phyloP scores from a whole-genome alignment of 1,140 invertebrate species.

The Notospermus geniculatus region DNA sequence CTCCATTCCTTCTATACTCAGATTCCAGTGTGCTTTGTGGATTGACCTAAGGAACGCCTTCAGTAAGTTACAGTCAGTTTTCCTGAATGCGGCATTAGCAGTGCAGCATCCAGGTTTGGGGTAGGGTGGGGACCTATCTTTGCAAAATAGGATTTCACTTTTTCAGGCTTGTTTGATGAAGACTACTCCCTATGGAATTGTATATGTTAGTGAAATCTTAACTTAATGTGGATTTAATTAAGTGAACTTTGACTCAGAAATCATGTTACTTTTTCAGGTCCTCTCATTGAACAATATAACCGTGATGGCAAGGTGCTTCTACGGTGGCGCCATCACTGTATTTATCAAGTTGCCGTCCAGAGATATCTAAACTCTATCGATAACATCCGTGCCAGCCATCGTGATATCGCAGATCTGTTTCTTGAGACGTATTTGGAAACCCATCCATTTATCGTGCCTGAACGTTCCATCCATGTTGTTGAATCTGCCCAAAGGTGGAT shows the following conservation, averaged over 20 bases:
- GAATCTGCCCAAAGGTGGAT: constrained; percentile 22
- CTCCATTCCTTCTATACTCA: constrained; percentile 17
- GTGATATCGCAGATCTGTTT: constrained; percentile 32
- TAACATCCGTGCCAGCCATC: constrained; percentile 23
- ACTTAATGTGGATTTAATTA: too few species aligned
- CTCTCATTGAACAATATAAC: constrained; percentile 33
- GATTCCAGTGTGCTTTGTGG: constrained; percentile 30
- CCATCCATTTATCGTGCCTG: constrained; percentile 24
- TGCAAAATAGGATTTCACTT: too few species aligned
- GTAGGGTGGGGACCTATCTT: too few species aligned
- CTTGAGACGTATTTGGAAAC: constrained; percentile 31
- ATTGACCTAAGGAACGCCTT: constrained; percentile 30
- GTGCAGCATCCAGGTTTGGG: too few species aligned
- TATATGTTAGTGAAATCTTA: too few species aligned
- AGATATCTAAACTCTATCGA: constrained; percentile 27
- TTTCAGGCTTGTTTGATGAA: too few species aligned
- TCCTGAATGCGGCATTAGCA: too few species aligned
- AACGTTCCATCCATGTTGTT: constrained; percentile 20
- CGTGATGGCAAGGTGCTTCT: constrained; percentile 37
- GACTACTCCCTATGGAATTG: too few species aligned
- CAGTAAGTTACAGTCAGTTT: constrained; percentile 25
- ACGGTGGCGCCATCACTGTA: constrained; percentile 34
- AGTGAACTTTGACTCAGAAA: too few species aligned
- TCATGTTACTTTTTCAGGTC: constrained; percentile 22
- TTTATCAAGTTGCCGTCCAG: constrained; percentile 32